Conservation (phyloP, 1,140 invertebrate species). For the Cardiocondyla obscurior region DNA sequence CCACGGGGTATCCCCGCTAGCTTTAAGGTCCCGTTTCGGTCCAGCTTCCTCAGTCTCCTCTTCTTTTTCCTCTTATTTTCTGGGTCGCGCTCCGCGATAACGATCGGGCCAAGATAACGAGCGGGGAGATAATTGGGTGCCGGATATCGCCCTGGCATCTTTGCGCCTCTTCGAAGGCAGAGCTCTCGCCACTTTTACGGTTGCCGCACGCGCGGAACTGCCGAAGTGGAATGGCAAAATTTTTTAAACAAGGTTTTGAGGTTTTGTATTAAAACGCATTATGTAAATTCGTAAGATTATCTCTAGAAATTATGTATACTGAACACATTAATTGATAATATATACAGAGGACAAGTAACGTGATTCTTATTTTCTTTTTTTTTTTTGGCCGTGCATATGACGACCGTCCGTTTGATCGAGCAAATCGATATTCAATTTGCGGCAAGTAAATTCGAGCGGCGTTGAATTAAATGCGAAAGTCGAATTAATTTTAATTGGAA, state of each 20-base stretch:
- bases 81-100: constrained; percentile 50
- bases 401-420: no score
- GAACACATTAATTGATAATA: constrained; percentile 9
- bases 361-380: no score
- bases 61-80: constrained; percentile 9
- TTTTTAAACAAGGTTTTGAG: constrained; percentile 2
- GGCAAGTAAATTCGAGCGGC: no score
- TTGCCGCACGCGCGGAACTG: not conserved
- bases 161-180: not conserved
- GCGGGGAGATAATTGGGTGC: constrained; percentile 57
- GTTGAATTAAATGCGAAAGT: no score
- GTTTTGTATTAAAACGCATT: constrained; percentile 25
- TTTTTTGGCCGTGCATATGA: no score
- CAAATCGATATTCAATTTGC: no score
- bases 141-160: constrained; percentile 43
- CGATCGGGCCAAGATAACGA: constrained; percentile 62
- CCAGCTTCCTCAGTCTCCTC: not conserved
- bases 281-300: constrained; percentile 16
- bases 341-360: no score
- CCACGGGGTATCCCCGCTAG: constrained; percentile 43
- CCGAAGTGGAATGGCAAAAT: not conserved
- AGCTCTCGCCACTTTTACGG: constrained; percentile 30
- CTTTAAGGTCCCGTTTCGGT: not conserved
- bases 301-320: constrained; percentile 17
- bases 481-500: no score